Conservation (phyloP, 2,888 invertebrate genomes). For the Arctia plantaginis region DNA sequence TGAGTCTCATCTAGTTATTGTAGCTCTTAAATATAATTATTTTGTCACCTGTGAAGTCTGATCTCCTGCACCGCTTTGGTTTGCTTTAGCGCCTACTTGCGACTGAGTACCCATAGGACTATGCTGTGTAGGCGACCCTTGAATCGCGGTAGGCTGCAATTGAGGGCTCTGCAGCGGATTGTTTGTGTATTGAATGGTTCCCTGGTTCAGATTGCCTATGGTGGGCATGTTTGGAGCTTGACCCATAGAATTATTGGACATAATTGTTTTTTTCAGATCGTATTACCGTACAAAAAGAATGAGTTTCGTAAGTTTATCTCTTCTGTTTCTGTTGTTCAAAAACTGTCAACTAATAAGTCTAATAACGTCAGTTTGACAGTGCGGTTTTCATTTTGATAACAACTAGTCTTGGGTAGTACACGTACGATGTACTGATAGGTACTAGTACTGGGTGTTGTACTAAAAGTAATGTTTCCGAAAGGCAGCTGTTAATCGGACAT, state of each 20-base stretch:
- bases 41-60: conserved; percentile 69
- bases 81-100: conserved; percentile 67
- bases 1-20: neutral
- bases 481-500: too few species aligned
- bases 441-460: too few species aligned
- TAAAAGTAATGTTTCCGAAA: too few species aligned
- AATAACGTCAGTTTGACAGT: neutral
- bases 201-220: conserved; percentile 72
- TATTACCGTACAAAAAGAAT: neutral
- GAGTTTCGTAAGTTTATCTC: neutral
- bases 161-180: conserved; percentile 79
- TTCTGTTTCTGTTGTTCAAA: neutral
- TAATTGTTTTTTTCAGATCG: conserved; percentile 22
- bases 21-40: neutral
- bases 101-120: conserved; percentile 79
- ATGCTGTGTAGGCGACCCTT: conserved; percentile 81
- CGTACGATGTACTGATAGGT: too few species aligned
- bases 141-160: conserved; percentile 71
- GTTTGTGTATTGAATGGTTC: conserved; percentile 75
- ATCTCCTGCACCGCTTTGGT: conserved; percentile 67
- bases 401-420: too few species aligned
- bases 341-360: too few species aligned
- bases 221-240: conserved; percentile 74
- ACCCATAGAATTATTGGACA: conserved; percentile 68
- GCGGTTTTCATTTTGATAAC: neutral